These are phyloP conservation scores for Montifringilla adamsi DNA, from an alignment of 2,113 vertebrate species.

Conservation along the genomic window DNA sequence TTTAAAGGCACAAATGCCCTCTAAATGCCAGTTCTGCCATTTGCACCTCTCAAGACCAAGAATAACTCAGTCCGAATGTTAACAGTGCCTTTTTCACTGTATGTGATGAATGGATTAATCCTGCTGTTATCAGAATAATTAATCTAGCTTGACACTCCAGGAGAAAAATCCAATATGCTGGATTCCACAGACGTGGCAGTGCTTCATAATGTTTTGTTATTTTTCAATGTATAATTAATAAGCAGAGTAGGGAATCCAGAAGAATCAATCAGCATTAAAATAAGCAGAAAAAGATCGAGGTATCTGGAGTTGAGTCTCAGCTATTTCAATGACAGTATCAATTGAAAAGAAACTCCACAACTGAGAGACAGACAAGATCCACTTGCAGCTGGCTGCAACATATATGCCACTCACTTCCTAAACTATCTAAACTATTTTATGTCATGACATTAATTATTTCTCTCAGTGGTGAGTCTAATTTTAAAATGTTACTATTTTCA, in stretches of 20 bases:
- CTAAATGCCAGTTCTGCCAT: background rate
- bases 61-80: background rate
- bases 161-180: slow-evolving; percentile 5
- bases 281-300: background rate
- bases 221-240: slow-evolving; percentile 15
- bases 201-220: background rate
- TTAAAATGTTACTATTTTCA: background rate
- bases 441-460: background rate
- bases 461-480: background rate
- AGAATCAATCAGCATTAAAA: background rate
- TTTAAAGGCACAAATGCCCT: background rate
- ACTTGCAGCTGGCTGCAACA: background rate
- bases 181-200: background rate
- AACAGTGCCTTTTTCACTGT: background rate
- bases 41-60: background rate
- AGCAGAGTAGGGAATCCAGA: background rate
- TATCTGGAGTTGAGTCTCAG: background rate
- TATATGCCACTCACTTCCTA: background rate
- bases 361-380: background rate
- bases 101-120: background rate
- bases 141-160: background rate
- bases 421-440: background rate
- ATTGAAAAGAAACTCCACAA: background rate
- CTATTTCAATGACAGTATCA: background rate
- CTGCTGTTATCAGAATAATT: slow-evolving; percentile 39